These are phyloP conservation scores for Balaeniceps rex DNA, from an alignment of 2,113 vertebrate species.

Conservation along the genomic window DNA sequence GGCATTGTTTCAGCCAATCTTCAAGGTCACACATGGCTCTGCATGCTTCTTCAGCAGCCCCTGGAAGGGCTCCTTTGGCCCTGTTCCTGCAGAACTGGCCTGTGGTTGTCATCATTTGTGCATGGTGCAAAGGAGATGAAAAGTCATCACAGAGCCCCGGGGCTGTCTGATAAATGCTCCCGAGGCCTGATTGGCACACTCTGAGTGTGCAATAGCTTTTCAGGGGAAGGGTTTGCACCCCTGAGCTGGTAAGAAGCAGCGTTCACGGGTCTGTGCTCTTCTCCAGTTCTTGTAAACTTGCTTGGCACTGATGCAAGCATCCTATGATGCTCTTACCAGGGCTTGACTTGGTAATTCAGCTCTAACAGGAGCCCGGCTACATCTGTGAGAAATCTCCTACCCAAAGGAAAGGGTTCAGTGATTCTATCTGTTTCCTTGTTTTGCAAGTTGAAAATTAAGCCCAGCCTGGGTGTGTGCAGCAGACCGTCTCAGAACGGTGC, in stretches of 20 bases:
- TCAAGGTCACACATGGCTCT: neutral
- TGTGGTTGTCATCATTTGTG: neutral
- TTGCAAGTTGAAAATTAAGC: neutral
- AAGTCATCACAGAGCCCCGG: neutral
- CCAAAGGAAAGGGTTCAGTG: neutral
- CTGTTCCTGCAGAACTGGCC: neutral
- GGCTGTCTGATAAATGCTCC: neutral
- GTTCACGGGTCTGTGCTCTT: neutral
- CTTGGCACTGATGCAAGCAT: neutral
- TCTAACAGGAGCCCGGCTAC: neutral
- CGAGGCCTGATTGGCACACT: accelerated
- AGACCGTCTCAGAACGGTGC: accelerated
- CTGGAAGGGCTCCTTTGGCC: neutral
- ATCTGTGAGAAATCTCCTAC: neutral
- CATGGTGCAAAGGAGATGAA: neutral
- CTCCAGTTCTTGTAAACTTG: neutral
- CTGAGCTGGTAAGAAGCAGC: neutral
- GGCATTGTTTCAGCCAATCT: neutral
- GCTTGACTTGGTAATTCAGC: neutral
- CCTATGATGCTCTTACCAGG: neutral
- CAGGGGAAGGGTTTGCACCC: neutral
- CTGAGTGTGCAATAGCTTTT: neutral
- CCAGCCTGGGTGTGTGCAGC: neutral
- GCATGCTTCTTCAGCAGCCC: neutral
- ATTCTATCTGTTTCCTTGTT: neutral